Conservation (phyloP, 2,113 vertebrate species). For the Piprites chloris region DNA sequence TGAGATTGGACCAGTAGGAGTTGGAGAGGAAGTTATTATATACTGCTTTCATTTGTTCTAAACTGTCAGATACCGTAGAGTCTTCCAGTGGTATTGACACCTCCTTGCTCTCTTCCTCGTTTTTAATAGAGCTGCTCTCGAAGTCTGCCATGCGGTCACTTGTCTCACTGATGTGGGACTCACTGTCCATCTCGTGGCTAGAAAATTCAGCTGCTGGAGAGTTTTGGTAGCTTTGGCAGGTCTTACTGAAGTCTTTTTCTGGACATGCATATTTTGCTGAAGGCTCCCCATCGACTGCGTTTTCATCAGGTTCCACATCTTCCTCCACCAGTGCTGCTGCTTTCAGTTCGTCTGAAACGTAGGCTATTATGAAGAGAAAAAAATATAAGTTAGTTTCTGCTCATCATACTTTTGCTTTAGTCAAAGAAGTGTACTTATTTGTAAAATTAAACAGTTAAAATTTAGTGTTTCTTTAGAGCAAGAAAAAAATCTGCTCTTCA, state of each 20-base stretch:
- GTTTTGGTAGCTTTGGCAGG: slow-evolving; percentile 86
- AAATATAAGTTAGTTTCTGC: slow-evolving; percentile 58
- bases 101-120: slow-evolving; percentile 93
- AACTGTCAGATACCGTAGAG: slow-evolving; percentile 83
- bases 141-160: slow-evolving; percentile 97
- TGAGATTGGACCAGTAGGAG: slow-evolving; percentile 98
- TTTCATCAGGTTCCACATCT: slow-evolving; percentile 87
- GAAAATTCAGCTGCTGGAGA: slow-evolving; percentile 94
- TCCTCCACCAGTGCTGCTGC: slow-evolving; percentile 90
- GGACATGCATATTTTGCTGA: slow-evolving; percentile 87
- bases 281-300: slow-evolving; percentile 86
- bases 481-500: slow-evolving; percentile 89
- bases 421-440: slow-evolving; percentile 61
- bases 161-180: slow-evolving; percentile 95
- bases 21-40: slow-evolving; percentile 98
- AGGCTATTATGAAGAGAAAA: slow-evolving; percentile 76
- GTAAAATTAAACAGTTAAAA: slow-evolving; percentile 81
- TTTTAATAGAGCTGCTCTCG: slow-evolving; percentile 91
- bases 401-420: slow-evolving; percentile 18
- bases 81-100: slow-evolving; percentile 79
- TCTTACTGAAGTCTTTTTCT: slow-evolving; percentile 87
- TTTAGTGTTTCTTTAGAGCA: slow-evolving; percentile 77
- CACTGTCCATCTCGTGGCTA: slow-evolving; percentile 96
- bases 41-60: slow-evolving; percentile 99
- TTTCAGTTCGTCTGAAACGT: slow-evolving; percentile 94